Evolutionary conservation across 2,797 vertebrate species (phyloP).

Genomic region (Scleropages formosus): DNA sequence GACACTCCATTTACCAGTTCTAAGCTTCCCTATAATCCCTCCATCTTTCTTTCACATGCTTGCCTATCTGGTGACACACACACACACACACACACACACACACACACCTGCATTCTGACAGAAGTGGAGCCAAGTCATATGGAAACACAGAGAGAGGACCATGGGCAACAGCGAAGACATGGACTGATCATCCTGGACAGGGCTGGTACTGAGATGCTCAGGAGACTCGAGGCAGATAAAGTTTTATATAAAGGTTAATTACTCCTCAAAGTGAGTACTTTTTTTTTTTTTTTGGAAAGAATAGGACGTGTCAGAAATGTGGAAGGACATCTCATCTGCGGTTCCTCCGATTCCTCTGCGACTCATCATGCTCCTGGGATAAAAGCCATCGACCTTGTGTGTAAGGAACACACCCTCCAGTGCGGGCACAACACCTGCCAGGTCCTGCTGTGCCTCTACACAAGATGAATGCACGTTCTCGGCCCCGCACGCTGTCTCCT

Average conservation of each 20-base stretch:
- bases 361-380: conserved; percentile 22
- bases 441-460: background rate
- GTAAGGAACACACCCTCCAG: conserved; percentile 11
- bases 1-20: conserved; percentile 42
- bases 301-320: background rate
- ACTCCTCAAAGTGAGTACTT: conserved; percentile 8
- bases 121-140: conserved; percentile 1
- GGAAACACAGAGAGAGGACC: background rate
- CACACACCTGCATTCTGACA: background rate
- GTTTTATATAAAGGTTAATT: conserved; percentile 21
- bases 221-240: background rate
- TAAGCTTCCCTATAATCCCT: conserved; percentile 34
- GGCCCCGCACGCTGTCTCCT: conserved; percentile 9
- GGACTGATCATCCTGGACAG: conserved; percentile 18
- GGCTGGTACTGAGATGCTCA: background rate
- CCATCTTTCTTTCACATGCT: background rate
- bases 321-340: background rate
- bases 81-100: conserved; percentile 19
- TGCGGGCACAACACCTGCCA: conserved; percentile 30
- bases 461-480: no score
- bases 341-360: background rate
- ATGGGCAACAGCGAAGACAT: background rate
- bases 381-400: conserved; percentile 27
- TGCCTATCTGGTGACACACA: conserved; percentile 53
- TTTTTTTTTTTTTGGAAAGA: no score